Evolutionary conservation across 35 echinoderm and acorn worm genomes (phyloP).

Genomic region (Strongylocentrotus purpuratus): DNA sequence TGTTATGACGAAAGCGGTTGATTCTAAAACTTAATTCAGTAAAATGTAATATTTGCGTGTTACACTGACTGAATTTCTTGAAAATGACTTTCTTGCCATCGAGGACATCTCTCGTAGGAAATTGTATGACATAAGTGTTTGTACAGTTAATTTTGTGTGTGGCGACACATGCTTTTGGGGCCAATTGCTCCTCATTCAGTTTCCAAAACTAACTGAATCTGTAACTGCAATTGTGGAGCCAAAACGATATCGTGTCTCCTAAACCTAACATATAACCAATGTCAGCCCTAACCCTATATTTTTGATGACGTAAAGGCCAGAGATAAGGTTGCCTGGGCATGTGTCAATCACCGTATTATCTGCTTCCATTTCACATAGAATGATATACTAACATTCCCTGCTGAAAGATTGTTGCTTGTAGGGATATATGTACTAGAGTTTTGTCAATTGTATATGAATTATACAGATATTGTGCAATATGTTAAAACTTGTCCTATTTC

Average conservation of each 20-base stretch:
- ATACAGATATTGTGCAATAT: not conserved
- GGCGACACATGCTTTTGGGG: too few species aligned
- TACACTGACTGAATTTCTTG: not conserved
- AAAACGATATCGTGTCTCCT: too few species aligned
- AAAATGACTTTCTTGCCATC: not conserved
- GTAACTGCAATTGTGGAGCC: too few species aligned
- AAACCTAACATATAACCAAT: too few species aligned
- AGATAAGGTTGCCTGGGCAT: too few species aligned
- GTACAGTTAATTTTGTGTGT: too few species aligned
- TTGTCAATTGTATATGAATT: not conserved
- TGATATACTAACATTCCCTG: not conserved
- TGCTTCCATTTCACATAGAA: not conserved
- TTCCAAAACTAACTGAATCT: too few species aligned
- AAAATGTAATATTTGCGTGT: not conserved
- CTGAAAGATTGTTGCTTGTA: not conserved
- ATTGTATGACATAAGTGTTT: not conserved
- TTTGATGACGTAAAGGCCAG: too few species aligned
- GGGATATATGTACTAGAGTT: not conserved
- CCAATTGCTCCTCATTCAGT: too few species aligned
- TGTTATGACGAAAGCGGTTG: not conserved
- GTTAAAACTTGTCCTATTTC: not conserved
- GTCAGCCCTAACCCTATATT: too few species aligned
- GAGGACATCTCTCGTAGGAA: not conserved
- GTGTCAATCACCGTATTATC: not conserved
- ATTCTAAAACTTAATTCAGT: not conserved